Evolutionary conservation across 1,140 invertebrate genomes (phyloP).

Genomic region (Arctopsyche grandis): DNA sequence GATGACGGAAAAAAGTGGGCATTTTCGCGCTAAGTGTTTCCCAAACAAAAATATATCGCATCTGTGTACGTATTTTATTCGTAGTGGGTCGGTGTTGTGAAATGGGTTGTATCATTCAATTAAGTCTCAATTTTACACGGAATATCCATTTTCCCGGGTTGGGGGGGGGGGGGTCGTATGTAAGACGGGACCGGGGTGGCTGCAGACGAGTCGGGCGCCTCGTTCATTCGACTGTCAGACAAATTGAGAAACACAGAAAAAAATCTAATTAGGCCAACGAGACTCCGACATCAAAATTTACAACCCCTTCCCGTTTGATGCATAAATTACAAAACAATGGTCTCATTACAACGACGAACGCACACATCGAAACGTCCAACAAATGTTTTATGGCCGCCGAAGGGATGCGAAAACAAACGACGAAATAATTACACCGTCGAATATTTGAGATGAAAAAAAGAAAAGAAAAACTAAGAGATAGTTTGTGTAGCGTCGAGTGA

Average conservation of each 20-base stretch:
- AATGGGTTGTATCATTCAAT: slow-evolving; percentile 32
- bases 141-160: slow-evolving; percentile 21
- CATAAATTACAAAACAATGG: slow-evolving; percentile 20
- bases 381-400: too few relatives aligned
- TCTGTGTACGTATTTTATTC: background rate
- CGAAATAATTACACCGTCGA: too few relatives aligned
- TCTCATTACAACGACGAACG: background rate
- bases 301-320: slow-evolving; percentile 21
- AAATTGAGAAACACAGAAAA: slow-evolving; percentile 23
- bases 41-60: too few relatives aligned
- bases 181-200: background rate
- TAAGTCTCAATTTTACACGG: slow-evolving; percentile 27
- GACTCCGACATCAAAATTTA: slow-evolving; percentile 22
- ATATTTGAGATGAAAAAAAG: too few relatives aligned
- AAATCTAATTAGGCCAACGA: slow-evolving; percentile 24
- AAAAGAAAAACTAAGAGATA: too few relatives aligned
- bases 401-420: too few relatives aligned
- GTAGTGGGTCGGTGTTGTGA: slow-evolving; percentile 19
- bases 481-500: too few relatives aligned
- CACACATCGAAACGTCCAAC: too few relatives aligned
- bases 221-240: slow-evolving; percentile 28
- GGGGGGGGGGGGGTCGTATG: background rate
- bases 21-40: too few relatives aligned
- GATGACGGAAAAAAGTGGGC: too few relatives aligned
- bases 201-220: slow-evolving; percentile 2